Evolutionary conservation across 2,888 invertebrate species (phyloP), one percentile per base, ranked within the genome.

Genomic region (Epinotia ramella): DNA sequence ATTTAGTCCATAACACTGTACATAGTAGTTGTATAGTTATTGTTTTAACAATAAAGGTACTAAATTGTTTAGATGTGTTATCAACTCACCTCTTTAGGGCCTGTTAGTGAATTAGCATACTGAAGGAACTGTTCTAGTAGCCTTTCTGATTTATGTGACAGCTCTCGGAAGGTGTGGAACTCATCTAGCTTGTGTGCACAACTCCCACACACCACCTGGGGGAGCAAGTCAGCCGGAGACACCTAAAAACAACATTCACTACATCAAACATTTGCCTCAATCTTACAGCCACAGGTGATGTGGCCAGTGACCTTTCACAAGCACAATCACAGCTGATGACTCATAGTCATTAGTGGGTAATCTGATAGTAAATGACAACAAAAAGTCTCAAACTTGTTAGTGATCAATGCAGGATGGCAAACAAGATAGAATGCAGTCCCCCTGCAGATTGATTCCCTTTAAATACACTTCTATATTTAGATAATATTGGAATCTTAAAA

Each of bases 171-270:
- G 84, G 96, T 96, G 90, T 96, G 96, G 83, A 97, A 95, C 78
- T 96, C 96, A 88, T 97, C 96, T 84, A 97, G 94, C 88, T 97
- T 97, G 85, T 95, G 95, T 82, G 96, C 96, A 93, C 97, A 97
- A 82, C 96, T 96, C 78, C 96, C 95, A 93, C 97, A 97, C 81
- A 97, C 96, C 83, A 97, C 96, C 83, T 96, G 96, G 82, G 97
- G 97, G 87, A 97, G 95, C 84, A 96, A 95, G 91, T 97, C 97
- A 84, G 95, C 95, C 87, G 97, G 96, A 83, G 96, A 96, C 79
- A 97, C 96, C 97, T 97, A 92, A 83, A 94, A 95, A 85, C 81
- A 84, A 80, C 82, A 84, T 84, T 84, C 57, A 84, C 80, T 82
- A 80, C 70, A 83, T 88, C 82, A 88, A 78, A 70, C 77, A 81